Evolutionary conservation across 1,140 invertebrate genomes (phyloP).

Genomic region (Ceratosolen solmsi): DNA sequence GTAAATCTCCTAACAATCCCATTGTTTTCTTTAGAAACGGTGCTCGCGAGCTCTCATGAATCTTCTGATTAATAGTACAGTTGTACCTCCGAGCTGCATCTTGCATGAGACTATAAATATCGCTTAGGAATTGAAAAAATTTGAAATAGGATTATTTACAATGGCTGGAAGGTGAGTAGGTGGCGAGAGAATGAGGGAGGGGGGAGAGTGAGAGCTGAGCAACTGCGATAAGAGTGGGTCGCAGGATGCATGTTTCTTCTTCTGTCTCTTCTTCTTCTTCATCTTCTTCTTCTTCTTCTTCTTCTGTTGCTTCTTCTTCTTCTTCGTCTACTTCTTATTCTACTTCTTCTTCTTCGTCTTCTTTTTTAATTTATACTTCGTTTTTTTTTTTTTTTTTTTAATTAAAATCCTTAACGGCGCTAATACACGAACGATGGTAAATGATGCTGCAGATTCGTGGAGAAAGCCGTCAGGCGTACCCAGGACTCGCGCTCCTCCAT

Average conservation of each 20-base stretch:
- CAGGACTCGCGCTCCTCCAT: background rate
- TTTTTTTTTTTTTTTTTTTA: conserved; percentile 3
- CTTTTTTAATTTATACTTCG: too few relatives aligned
- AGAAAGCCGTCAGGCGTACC: background rate
- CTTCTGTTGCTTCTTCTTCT: too few relatives aligned
- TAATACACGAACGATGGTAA: background rate
- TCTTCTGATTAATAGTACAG: conserved; percentile 39
- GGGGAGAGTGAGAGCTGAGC: background rate
- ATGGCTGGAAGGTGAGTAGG: background rate
- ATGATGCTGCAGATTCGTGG: background rate
- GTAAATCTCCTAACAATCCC: conserved; percentile 45
- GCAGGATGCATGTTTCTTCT: background rate
- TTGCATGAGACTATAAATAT: conserved; percentile 32
- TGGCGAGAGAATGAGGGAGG: background rate
- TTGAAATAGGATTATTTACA: conserved; percentile 15
- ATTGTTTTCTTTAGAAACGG: conserved; percentile 41
- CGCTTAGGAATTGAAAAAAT: conserved; percentile 9
- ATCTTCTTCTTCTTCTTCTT: too few relatives aligned
- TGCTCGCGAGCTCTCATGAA: conserved; percentile 18
- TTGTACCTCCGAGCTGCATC: conserved; percentile 31
- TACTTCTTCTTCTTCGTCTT: background rate
- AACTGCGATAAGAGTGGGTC: background rate
- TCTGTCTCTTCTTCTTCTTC: background rate
- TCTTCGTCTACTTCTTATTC: too few relatives aligned
- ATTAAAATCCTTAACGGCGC: background rate